These are phyloP conservation scores for Mactromeris polynyma DNA, from an alignment of 2,888 invertebrate species.

Conservation along the genomic window DNA sequence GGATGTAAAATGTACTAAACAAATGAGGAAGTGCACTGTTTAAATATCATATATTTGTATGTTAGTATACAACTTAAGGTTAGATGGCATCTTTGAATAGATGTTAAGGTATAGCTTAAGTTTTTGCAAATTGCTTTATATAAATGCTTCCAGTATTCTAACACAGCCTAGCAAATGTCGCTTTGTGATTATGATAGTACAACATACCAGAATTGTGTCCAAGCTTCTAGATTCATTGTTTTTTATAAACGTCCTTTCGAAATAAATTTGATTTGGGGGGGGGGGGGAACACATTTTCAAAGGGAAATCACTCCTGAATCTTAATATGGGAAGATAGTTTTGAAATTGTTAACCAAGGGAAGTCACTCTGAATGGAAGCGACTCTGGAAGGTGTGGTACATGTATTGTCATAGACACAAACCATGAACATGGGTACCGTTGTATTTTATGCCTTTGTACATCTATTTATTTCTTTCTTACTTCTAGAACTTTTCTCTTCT, in stretches of 20 bases:
- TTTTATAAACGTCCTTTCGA: neutral
- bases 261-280: neutral
- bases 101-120: neutral
- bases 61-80: neutral
- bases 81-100: neutral
- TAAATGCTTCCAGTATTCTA: conserved; percentile 57
- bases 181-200: conserved; percentile 19
- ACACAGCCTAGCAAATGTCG: conserved; percentile 40
- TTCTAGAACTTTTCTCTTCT: neutral
- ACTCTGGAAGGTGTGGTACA: neutral
- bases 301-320: neutral
- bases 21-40: neutral
- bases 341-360: neutral
- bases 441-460: conserved; percentile 10
- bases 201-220: neutral
- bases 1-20: neutral
- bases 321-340: neutral
- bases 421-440: neutral
- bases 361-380: neutral
- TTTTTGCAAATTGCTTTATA: conserved; percentile 49
- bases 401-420: conserved; percentile 7
- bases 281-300: neutral
- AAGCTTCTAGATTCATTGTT: neutral
- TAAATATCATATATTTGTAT: neutral
- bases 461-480: conserved; percentile 10